Conservation (phyloP, 2,113 vertebrate species). For the Tychaedon coryphoeus region DNA sequence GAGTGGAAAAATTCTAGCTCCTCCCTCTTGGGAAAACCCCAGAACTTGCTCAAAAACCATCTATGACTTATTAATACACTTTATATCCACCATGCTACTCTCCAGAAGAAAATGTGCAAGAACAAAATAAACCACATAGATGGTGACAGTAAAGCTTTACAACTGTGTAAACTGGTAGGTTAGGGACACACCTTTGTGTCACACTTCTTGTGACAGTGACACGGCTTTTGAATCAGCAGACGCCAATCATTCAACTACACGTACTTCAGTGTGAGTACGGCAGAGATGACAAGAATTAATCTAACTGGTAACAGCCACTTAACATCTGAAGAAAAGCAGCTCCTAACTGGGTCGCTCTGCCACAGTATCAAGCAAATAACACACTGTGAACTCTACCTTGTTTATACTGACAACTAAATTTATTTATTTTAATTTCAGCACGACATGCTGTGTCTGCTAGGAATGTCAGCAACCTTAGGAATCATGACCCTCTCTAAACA, state of each 20-base stretch:
- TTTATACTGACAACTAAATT: slow-evolving; percentile 17
- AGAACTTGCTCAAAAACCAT: background rate
- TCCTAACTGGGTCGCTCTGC: background rate
- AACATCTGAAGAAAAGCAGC: background rate
- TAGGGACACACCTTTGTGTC: background rate
- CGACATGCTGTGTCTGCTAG: background rate
- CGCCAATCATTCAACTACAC: background rate
- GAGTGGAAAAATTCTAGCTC: background rate
- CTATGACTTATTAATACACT: background rate
- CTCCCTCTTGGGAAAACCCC: background rate
- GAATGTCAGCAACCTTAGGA: background rate
- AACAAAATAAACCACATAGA: background rate
- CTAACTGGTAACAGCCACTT: background rate
- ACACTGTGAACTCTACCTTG: background rate
- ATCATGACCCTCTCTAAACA: background rate
- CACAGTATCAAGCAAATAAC: background rate
- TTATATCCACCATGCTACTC: background rate
- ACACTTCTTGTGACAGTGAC: background rate
- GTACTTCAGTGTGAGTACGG: background rate
- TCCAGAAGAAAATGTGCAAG: background rate
- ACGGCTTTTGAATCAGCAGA: rapidly evolving
- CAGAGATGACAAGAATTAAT: background rate
- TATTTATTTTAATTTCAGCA: slow-evolving; percentile 32
- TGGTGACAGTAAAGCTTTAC: background rate
- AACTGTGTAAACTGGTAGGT: background rate